phyloP scores from a whole-genome alignment of 2,113 vertebrate species.

The Cynocephalus volans region DNA sequence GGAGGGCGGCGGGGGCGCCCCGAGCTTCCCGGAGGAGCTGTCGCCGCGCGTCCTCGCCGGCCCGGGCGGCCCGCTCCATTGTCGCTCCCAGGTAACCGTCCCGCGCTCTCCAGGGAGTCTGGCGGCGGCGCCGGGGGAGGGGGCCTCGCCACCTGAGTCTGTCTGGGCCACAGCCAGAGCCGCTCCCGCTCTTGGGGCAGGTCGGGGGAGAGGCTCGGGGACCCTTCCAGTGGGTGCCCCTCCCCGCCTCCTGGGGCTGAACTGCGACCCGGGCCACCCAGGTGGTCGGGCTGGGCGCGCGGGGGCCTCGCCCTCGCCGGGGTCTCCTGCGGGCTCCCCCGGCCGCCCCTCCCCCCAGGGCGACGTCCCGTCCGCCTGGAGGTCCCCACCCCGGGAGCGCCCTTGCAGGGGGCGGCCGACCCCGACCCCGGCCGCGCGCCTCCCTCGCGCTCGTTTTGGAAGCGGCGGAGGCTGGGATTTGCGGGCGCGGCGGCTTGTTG shows the following conservation, averaged over 20 bases:
- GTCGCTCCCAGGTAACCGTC: not conserved
- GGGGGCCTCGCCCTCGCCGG: not conserved
- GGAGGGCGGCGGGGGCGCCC: not conserved
- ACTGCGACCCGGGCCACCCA: not conserved
- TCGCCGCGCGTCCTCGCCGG: not conserved
- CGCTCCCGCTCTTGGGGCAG: not conserved
- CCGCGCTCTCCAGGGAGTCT: conserved; percentile 32
- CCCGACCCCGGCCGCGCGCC: not conserved
- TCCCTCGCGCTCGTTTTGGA: conserved; percentile 63
- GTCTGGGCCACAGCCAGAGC: not conserved
- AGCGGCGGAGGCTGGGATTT: conserved; percentile 38
- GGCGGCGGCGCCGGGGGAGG: not conserved
- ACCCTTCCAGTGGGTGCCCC: no score
- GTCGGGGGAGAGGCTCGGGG: no score
- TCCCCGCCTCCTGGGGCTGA: not conserved
- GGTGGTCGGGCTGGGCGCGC: not conserved
- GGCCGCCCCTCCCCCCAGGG: not conserved
- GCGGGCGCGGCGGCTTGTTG: conserved; percentile 27
- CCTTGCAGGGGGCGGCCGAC: no score
- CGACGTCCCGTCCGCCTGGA: no score
- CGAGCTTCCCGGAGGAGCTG: not conserved
- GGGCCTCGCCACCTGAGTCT: not conserved
- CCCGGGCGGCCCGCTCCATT: not conserved
- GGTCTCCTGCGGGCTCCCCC: not conserved
- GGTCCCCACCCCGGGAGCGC: no score